Evolutionary conservation across 2,888 invertebrate species (phyloP).

Genomic region (Scaptomyza tumidula): DNA sequence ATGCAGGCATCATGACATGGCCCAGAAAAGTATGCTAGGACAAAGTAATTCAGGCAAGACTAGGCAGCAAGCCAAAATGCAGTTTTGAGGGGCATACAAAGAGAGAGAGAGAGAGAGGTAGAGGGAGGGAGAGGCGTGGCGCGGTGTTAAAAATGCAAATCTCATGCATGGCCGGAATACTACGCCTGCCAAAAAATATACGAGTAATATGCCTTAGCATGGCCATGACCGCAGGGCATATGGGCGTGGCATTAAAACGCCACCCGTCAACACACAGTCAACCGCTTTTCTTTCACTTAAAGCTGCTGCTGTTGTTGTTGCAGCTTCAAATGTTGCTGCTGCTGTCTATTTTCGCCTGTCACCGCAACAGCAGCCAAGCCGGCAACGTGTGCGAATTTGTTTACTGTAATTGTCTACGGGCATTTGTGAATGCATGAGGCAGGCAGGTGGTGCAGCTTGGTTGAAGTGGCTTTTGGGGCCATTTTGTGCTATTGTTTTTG

Average conservation of each 20-base stretch:
- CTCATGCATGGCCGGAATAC: constrained; percentile 71
- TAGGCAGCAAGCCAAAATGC: constrained; percentile 59
- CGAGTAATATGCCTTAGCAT: constrained; percentile 44
- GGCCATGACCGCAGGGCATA: constrained; percentile 70
- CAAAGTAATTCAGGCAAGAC: constrained; percentile 48
- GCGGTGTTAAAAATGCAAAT: constrained; percentile 70
- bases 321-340: constrained; percentile 12
- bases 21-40: constrained; percentile 75
- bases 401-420: constrained; percentile 77
- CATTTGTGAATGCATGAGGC: constrained; percentile 17
- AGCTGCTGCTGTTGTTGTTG: constrained; percentile 6
- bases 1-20: constrained; percentile 41
- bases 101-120: neutral
- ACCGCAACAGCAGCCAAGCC: constrained; percentile 49
- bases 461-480: constrained; percentile 4
- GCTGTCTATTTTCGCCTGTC: constrained; percentile 67
- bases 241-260: constrained; percentile 29
- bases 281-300: constrained; percentile 24
- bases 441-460: constrained; percentile 6
- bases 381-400: constrained; percentile 73
- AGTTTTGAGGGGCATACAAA: constrained; percentile 22
- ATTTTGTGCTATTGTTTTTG: constrained; percentile 45
- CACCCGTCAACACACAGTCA: constrained; percentile 8
- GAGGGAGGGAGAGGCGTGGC: constrained; percentile 7
- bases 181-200: constrained; percentile 66